Evolutionary conservation across 2,113 vertebrate species (phyloP).

Genomic region (Pelvicachromis taeniatus): DNA sequence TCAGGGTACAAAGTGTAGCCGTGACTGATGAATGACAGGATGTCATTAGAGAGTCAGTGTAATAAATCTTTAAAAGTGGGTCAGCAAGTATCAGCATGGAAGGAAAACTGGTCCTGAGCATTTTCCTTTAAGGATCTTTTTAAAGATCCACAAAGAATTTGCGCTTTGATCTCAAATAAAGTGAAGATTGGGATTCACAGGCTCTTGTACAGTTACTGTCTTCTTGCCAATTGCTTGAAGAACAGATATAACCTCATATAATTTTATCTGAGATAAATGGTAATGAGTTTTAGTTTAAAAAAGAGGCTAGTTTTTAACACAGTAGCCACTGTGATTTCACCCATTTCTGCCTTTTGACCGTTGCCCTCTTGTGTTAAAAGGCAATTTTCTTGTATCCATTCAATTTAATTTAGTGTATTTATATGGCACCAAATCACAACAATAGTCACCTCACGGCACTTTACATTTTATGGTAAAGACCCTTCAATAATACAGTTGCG

Average conservation of each 20-base stretch:
- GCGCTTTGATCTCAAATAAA: neutral
- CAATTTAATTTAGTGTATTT: neutral
- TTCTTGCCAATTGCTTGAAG: neutral
- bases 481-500: neutral
- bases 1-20: neutral
- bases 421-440: neutral
- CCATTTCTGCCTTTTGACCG: fast-evolving
- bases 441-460: neutral
- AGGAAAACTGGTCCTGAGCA: neutral
- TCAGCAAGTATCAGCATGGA: neutral
- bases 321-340: neutral
- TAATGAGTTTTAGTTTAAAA: neutral
- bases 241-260: neutral
- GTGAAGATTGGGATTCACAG: neutral
- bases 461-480: neutral
- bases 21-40: slow-evolving; percentile 33
- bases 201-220: neutral
- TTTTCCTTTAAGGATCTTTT: neutral
- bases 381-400: neutral
- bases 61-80: slow-evolving; percentile 36
- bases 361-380: neutral
- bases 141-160: neutral
- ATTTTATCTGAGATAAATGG: neutral
- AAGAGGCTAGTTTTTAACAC: neutral
- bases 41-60: slow-evolving; percentile 14